phyloP scores from a whole-genome alignment of 1,140 invertebrate genomes.

The Monomorium pharaonis region DNA sequence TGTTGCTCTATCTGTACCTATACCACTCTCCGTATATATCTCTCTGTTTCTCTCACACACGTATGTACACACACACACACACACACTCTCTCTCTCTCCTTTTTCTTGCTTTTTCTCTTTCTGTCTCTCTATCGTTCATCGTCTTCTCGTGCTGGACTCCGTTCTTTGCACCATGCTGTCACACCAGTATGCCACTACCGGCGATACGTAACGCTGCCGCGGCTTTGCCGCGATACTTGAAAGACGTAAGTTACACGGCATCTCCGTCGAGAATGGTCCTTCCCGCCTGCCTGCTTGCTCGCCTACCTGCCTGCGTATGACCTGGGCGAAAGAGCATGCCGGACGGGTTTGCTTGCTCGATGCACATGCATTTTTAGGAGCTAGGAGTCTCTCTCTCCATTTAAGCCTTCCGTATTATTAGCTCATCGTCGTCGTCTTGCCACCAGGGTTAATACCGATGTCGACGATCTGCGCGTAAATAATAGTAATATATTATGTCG shows the following conservation, averaged over 20 bases:
- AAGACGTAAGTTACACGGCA: constrained; percentile 42
- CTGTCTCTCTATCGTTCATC: constrained; percentile 10
- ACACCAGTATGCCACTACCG: constrained; percentile 52
- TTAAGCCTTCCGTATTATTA: constrained; percentile 48
- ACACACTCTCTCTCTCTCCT: background rate
- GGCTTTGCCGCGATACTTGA: constrained; percentile 38
- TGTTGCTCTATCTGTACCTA: constrained; percentile 49
- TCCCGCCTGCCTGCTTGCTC: background rate
- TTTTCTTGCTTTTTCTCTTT: background rate
- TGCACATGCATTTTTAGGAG: constrained; percentile 42
- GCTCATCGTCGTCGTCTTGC: constrained; percentile 1
- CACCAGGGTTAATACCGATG: constrained; percentile 12
- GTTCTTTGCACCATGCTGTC: constrained; percentile 45
- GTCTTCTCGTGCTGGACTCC: constrained; percentile 30
- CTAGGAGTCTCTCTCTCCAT: constrained; percentile 1
- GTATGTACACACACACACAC: background rate
- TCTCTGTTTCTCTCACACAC: background rate
- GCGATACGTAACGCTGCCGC: constrained; percentile 49
- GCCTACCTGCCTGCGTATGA: background rate
- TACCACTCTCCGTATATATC: constrained; percentile 15
- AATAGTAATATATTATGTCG: background rate
- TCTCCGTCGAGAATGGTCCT: constrained; percentile 30
- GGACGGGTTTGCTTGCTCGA: constrained; percentile 36
- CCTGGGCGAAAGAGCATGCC: constrained; percentile 24
- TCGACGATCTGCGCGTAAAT: constrained; percentile 24